These are phyloP conservation scores for Dendronephthya gigantea DNA, from an alignment of 64 coral and sea anemone species.

Conservation along the genomic window DNA sequence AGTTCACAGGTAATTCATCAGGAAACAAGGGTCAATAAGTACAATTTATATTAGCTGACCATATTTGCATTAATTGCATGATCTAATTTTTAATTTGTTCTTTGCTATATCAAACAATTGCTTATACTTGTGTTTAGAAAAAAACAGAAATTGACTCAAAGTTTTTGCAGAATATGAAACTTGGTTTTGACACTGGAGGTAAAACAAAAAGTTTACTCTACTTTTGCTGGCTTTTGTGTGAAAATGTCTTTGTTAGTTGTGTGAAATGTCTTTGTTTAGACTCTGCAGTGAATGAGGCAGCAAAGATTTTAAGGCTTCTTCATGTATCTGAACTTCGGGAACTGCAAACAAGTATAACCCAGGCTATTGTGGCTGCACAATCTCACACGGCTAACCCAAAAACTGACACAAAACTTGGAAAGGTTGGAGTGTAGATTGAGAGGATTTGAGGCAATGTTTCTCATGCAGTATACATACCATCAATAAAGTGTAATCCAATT, in stretches of 20 bases:
- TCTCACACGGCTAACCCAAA: conserved; percentile 87
- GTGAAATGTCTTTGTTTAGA: conserved; percentile 36
- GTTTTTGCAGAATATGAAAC: conserved; percentile 37
- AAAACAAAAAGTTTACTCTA: neutral
- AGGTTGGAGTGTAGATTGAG: conserved; percentile 37
- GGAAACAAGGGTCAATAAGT: no score
- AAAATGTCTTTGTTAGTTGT: neutral
- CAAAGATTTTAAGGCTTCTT: conserved; percentile 80
- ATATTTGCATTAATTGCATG: no score
- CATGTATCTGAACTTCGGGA: conserved; percentile 74
- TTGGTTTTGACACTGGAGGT: conserved; percentile 95
- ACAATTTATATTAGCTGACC: no score
- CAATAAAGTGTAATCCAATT: no score
- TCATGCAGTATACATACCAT: no score
- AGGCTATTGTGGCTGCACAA: conserved; percentile 85
- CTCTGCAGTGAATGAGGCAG: conserved; percentile 87
- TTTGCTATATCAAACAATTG: neutral
- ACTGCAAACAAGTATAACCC: conserved; percentile 89
- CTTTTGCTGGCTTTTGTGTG: neutral
- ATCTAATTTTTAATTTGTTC: neutral
- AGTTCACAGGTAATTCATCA: neutral
- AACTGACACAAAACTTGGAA: conserved; percentile 76
- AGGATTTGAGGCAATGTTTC: no score
- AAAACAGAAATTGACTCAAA: conserved; percentile 40
- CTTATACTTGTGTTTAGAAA: conserved; percentile 20